Evolutionary conservation across 2,113 vertebrate species (phyloP), one percentile per base, ranked within the genome.

Genomic region (Oncorhynchus nerka): DNA sequence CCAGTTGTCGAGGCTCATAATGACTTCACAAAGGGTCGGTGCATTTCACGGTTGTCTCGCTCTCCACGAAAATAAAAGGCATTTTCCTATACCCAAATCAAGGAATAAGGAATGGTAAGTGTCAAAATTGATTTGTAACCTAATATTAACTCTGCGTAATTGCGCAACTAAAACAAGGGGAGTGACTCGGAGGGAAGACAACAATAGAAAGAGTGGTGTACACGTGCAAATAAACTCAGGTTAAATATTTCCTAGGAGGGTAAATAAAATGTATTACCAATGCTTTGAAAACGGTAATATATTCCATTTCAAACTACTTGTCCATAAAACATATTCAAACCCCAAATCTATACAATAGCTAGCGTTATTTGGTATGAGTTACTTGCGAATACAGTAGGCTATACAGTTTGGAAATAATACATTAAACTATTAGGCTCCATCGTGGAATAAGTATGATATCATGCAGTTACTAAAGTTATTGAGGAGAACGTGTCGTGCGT

Each of bases 1-100:
- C 73, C 75, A 82, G 73, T 70, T 67, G 68, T 70, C 62, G 68
- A 39, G 71, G 24, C 45, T 59, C 59, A 59, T 71, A 59, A 74
- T 9, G 48, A 67, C 20, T 71, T 75, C 64, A 75, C 39, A 26
- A 69, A 70, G 11, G 68, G 20, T 49, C 57, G 57, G 49, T 51
- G 48, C 22, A 67, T 19, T 2, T 66, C 4, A 13, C 16, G 8
- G 15, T 57, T 48, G 19, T 48, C 32, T 39, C 32, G 5, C 67
- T 39, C 64, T 26, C 24, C 24, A 22, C 12, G 68, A 22, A 22
- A n/a, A 70, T 39, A 24, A 70, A 19, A 48, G 68, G 45, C 68
- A 24, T 2, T 70, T 12, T 22, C 45, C 11, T n/a, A 45, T 45
- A 16, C 34, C 11, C 13, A 26, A 70, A 15, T 48, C 7, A 66